Conservation (phyloP, 53 echinoderm and acorn worm species). For the Luidia sarsii region DNA sequence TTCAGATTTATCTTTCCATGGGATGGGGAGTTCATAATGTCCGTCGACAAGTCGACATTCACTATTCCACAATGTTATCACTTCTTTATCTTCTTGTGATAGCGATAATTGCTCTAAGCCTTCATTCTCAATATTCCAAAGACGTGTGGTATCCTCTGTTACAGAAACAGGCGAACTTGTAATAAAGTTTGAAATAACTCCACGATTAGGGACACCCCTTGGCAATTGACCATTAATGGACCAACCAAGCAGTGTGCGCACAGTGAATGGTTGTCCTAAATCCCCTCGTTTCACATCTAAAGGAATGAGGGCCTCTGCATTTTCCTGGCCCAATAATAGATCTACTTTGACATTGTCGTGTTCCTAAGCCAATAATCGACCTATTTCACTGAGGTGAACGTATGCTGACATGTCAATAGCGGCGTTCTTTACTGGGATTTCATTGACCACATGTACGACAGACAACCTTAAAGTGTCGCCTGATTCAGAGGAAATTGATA, state of each 20-base stretch:
- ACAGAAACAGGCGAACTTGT: no score
- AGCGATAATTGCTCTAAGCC: constrained; percentile 19
- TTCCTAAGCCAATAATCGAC: constrained; percentile 32
- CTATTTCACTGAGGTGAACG: constrained; percentile 8
- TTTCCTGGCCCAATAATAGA: constrained; percentile 49
- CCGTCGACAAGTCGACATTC: constrained; percentile 37
- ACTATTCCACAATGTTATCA: constrained; percentile 30
- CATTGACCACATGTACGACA: constrained; percentile 45
- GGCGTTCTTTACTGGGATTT: constrained; percentile 45
- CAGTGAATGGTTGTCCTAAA: constrained; percentile 47
- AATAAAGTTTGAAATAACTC: constrained; percentile 46
- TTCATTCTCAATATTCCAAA: constrained; percentile 59
- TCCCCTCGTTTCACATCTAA: constrained; percentile 48
- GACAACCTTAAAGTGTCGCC: constrained; percentile 24
- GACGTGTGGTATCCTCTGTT: constrained; percentile 40
- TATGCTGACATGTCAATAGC: constrained; percentile 1
- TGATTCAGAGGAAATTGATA: background rate
- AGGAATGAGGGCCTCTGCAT: constrained; percentile 53
- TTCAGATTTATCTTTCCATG: constrained; percentile 46
- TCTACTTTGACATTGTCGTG: constrained; percentile 25
- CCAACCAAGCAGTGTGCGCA: constrained; percentile 58
- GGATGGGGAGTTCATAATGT: constrained; percentile 57
- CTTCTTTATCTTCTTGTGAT: constrained; percentile 52
- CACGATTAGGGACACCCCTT: constrained; percentile 1
- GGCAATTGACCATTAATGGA: constrained; percentile 48